Evolutionary conservation across 2,113 vertebrate species (phyloP), one percentile per base, ranked within the genome.

Genomic region (Barnardius zonarius): DNA sequence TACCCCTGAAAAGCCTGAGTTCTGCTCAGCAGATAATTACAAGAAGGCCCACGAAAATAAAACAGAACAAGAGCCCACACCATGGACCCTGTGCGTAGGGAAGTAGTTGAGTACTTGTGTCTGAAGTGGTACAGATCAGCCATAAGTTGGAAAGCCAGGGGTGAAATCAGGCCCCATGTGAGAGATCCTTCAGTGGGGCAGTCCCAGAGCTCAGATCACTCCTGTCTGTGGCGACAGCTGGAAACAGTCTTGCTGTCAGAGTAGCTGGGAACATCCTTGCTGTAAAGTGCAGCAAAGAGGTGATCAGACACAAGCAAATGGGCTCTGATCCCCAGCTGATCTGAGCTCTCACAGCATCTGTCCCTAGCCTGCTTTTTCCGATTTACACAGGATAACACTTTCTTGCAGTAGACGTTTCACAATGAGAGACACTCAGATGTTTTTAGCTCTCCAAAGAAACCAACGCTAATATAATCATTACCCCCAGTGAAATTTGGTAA

Each of bases 1-100:
- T 73, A 41, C 16, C 24, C 57, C 39, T 78, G 49, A 49, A 77
- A 73, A 31, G 27, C 5, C 73, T 74, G 49, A 31, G 61, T 23
- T 67, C 55, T 84, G 15, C 64, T 81, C 59, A n/a, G 59, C 35
- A 81, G 27, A 4, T 24, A 30, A 13, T 30, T 74, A n/a, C 30
- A 51, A 33, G 67, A 92, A 72, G 19, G 24, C 31, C 31, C 33
- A n/a, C 31, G 18, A 30, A 76, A 77, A 23, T 15, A 59, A 57
- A 79, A 22, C 8, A 48, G 39, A 43, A 30, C 15, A 39, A 76
- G 48, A 83, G 23, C 13, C 20, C 27, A 17, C 14, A 3, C 10
- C 0, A 0, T 22, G 31, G 20, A 10, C n/a, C 28, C 28, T 35
- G 16, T 17, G 33, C 31, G 2, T 0, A 23, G 61, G 19, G 46